Base-by-base conservation (phyloP, 2,797 vertebrate species). In the Falco cherrug region DNA sequence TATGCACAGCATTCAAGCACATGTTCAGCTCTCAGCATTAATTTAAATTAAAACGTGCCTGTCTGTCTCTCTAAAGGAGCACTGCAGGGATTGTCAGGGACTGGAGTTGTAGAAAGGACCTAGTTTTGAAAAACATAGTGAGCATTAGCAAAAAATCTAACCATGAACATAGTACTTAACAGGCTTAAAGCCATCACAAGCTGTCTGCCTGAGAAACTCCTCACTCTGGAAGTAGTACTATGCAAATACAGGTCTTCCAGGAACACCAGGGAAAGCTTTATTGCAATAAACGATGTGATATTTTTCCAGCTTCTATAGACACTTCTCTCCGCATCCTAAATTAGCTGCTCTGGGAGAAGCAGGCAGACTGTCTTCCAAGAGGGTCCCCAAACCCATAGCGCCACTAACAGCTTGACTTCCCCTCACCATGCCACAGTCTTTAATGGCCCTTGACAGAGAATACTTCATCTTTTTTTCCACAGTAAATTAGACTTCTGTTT, bases 401-500 rank as follows among this genome's bases (percentile, higher is more conserved):
- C 31, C 9, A 21, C 56, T 61, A 71, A 79, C 56, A 61, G 82
- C 68, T 76, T 71, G 71, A 93, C 45, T 70, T 94, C 89, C 16
- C 77, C 54, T 84, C 77, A 85, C 6, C 5, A 13, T 50, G 26
- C 70, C 69, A 89, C 68, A 53, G 92, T 39, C 82, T 94, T 90
- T 57, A 87, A 77, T n/a, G 41, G 70, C 51, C 74, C 76, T 75
- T 75, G 91, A 90, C 59, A 91, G 60, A 76, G 39, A 84, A 78
- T 25, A 60, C 10, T 81, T 81, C 12, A 54, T 54, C 35, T 70
- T 78, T 84, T 91, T 87, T 78, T 51, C 24, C 51, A 35, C 17
- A 81, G 64, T 89, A 96, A 95, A 95, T 95, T 83, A 96, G 53
- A 61, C 89, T 56, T 94, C 41, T 28, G 8, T 96, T 97, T 96